These are phyloP conservation scores for Agonopterix heracliana DNA, from an alignment of 2,888 invertebrate genomes.

Conservation along the genomic window DNA sequence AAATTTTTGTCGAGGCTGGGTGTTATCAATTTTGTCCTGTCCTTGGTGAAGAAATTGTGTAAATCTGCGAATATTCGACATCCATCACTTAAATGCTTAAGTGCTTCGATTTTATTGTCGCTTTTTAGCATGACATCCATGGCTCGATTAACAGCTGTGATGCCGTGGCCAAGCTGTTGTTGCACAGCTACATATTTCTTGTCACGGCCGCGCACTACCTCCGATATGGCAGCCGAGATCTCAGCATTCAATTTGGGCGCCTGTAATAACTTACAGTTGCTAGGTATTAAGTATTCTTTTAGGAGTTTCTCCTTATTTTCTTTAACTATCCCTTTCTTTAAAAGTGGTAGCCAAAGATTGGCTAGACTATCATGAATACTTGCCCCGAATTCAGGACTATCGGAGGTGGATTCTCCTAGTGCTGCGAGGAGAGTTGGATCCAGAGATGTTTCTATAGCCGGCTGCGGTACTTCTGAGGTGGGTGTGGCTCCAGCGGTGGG, in stretches of 20 bases:
- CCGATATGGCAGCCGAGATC: constrained; percentile 12
- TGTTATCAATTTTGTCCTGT: constrained; percentile 14
- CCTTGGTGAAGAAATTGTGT: constrained; percentile 8
- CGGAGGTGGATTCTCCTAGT: constrained; percentile 6
- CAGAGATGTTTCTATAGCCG: no score
- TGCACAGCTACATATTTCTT: no score
- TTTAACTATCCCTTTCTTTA: constrained; percentile 10
- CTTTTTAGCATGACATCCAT: constrained; percentile 8
- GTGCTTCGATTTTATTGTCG: constrained; percentile 13
- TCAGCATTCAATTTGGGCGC: constrained; percentile 16
- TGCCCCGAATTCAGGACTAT: constrained; percentile 10
- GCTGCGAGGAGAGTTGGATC: constrained; percentile 12
- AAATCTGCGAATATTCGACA: constrained; percentile 15
- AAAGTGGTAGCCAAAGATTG: constrained; percentile 9
- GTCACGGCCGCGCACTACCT: constrained; percentile 8
- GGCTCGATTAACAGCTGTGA: constrained; percentile 11
- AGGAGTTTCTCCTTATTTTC: constrained; percentile 8
- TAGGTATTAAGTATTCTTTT: constrained; percentile 14
- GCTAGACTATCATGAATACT: constrained; percentile 10
- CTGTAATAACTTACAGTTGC: constrained; percentile 17
- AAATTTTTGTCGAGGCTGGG: constrained; percentile 14
- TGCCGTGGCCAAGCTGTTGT: constrained; percentile 7
- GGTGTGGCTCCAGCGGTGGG: constrained; percentile 8
- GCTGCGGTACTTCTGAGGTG: no score
- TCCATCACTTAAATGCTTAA: constrained; percentile 13